Evolutionary conservation across 2,797 vertebrate species (phyloP), one percentile per base, ranked within the genome.

Genomic region (Cygnus olor): DNA sequence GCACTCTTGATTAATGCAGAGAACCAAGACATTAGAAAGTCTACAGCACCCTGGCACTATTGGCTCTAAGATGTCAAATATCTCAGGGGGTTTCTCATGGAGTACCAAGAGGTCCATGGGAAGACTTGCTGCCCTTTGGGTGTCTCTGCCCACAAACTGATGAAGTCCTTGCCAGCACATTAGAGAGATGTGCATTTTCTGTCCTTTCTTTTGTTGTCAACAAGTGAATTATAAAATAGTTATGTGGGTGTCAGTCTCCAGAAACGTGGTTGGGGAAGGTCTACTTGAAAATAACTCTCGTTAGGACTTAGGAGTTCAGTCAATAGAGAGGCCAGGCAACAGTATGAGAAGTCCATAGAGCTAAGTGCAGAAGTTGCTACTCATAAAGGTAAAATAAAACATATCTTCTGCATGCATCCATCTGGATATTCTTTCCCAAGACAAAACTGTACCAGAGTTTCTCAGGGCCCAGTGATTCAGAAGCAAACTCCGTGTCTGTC

Each of bases 61-160:
- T 13, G 28, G 56, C 21, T 25, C 49, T 2, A 11, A 11, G n/a
- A 8, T 3, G 16, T 14, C 34, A 63, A 4, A 11, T 1, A 16
- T 6, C 42, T 10, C 0, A 0, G 3, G 54, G 44, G 45, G 32
- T 27, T 27, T 18, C 56, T 36, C 76, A 68, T 0, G 34, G 56
- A 56, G 57, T 6, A 22, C 47, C 65, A 8, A 2, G 15, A 57
- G 36, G 9, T n/a, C 45, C 36, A 4, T 1, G 13, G 2, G 25
- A 38, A 74, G 47, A 61, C 65, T 0, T 12, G 42, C 72, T 63
- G 80, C 34, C 22, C 2, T 0, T 2, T 0, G 8, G 34, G 16
- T 7, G 53, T 18, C 70, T 56, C n/a, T 80, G 42, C 61, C 49
- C 6, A 0, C 57, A 8, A 14, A 3, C 4, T 12, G 64, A 3